Evolutionary conservation across 2,113 vertebrate species (phyloP).

Genomic region (Tenebrosternarchus preto): DNA sequence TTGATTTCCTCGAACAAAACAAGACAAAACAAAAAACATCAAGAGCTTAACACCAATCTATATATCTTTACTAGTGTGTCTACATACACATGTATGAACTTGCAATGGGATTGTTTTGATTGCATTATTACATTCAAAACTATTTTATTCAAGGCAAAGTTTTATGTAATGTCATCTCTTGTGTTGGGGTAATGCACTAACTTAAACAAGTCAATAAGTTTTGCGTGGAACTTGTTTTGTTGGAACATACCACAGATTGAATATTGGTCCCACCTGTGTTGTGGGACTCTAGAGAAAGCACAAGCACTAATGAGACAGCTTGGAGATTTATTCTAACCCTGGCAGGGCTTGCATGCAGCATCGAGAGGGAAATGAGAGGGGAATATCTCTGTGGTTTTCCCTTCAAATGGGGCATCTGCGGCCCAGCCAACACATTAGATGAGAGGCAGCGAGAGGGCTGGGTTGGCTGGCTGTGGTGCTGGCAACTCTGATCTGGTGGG

Average conservation of each 20-base stretch:
- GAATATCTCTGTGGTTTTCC: slow-evolving; percentile 37
- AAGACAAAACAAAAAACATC: background rate
- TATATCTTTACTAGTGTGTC: background rate
- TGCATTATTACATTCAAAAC: slow-evolving; percentile 10
- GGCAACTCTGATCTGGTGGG: slow-evolving; percentile 43
- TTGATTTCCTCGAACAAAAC: slow-evolving; percentile 1
- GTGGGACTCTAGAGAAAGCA: slow-evolving; percentile 27
- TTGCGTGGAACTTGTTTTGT: slow-evolving; percentile 26
- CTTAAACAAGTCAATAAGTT: background rate
- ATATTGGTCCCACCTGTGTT: slow-evolving; percentile 41
- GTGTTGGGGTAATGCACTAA: background rate
- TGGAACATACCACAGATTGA: slow-evolving; percentile 6
- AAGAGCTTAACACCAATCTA: background rate
- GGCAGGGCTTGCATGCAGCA: slow-evolving; percentile 33
- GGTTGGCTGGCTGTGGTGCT: slow-evolving; percentile 25
- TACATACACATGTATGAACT: slow-evolving; percentile 12
- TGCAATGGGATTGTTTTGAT: background rate
- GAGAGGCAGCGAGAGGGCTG: slow-evolving; percentile 37
- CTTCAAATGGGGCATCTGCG: slow-evolving; percentile 48
- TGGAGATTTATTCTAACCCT: slow-evolving; percentile 40
- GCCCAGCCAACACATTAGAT: slow-evolving; percentile 37
- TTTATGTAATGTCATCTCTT: slow-evolving; percentile 28
- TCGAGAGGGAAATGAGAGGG: slow-evolving; percentile 36
- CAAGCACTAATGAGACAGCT: slow-evolving; percentile 45
- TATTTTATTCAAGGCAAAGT: background rate